Evolutionary conservation across 1,140 invertebrate species (phyloP), one percentile per base, ranked within the genome.

Genomic region (Carcinoscorpius rotundicauda): DNA sequence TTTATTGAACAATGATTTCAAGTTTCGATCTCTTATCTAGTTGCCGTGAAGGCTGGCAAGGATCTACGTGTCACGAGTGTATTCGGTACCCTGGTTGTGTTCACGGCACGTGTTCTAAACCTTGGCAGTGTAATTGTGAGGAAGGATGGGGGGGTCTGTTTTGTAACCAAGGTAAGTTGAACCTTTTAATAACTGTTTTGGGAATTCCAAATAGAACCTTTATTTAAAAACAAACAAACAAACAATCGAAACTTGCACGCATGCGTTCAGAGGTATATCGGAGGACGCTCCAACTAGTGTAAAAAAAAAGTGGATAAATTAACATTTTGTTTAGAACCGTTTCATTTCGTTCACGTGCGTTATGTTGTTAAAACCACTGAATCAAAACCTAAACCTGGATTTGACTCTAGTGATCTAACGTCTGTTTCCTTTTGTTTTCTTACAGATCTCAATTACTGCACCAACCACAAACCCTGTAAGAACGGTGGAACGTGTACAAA

Each of bases 401-500:
- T 29, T 29, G 29, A 29, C 29, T 29, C 29, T 29, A 29, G 29
- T 29, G 29, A 29, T 29, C 29, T 29, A 29, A 29, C 29, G 29
- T 29, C 29, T 29, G 29, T 29, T 29, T 29, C 29, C 29, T 29
- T 29, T 29, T n/a, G n/a, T n/a, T 29, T 66, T n/a, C 51, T 61
- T 52, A n/a, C 69, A 81, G 95, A 98, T 79, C 83, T 98, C 48
- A 97, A 98, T 80, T 98, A 93, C 80, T 98, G 95, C 81, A 97
- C 94, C 62, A 95, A 97, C 78, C 90, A 98, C 77, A 86, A 87
- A 59, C 93, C 93, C 3, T 98, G 95, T 81, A 81, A 84, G 64
- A 96, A 98, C 77, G 91, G 91, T 56, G 95, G 92, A 67, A 92
- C 89, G 65, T 98, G 95, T 79, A 88, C 88, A 75, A 97, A 98